These are phyloP conservation scores for Tribolium freemani DNA, from an alignment of 2,888 invertebrate species.

Conservation along the genomic window DNA sequence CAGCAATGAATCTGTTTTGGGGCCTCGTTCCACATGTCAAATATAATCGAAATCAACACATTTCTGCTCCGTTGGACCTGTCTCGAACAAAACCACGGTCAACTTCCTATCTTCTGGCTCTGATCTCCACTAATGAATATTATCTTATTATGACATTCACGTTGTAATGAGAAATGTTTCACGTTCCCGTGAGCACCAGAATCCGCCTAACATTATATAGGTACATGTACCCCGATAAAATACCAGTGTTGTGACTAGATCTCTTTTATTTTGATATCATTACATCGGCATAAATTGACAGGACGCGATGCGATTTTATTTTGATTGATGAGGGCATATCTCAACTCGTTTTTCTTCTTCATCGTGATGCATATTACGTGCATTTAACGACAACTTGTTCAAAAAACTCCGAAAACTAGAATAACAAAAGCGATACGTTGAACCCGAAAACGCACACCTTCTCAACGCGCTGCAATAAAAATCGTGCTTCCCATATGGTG, in stretches of 20 bases:
- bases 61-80: conserved; percentile 59
- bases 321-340: conserved; percentile 9
- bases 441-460: conserved; percentile 18
- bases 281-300: conserved; percentile 6
- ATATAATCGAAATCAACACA: conserved; percentile 36
- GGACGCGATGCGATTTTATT: conserved; percentile 1
- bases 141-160: conserved; percentile 65
- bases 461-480: neutral
- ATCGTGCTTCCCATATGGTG: conserved; percentile 25
- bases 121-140: conserved; percentile 60
- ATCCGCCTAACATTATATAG: neutral
- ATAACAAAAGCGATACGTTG: conserved; percentile 4
- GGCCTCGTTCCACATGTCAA: conserved; percentile 26
- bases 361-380: neutral
- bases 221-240: neutral
- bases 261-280: conserved; percentile 1
- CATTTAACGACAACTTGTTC: neutral
- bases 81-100: conserved; percentile 60
- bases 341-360: neutral
- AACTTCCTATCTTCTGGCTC: conserved; percentile 52
- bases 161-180: conserved; percentile 52
- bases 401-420: neutral
- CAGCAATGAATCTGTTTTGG: neutral
- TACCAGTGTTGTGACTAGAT: neutral
- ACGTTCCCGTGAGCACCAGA: conserved; percentile 36